Percentiles rank a stretch among this genome's conserved stretches.
These are phyloP conservation scores for Euplexia lucipara DNA, from an alignment of 2,888 invertebrate species.

Conservation along the genomic window DNA sequence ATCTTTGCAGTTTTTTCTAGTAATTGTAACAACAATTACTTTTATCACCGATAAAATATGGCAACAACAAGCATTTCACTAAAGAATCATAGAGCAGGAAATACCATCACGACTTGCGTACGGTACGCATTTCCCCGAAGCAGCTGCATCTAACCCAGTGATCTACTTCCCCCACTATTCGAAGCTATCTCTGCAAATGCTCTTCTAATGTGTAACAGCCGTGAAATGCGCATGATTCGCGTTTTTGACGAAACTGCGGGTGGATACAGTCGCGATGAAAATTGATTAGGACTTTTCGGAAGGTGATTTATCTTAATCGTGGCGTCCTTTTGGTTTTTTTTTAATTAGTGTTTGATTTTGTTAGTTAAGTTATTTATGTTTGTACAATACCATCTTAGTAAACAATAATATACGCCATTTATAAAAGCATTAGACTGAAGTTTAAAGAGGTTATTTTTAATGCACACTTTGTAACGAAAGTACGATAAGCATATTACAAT, in stretches of 20 bases:
- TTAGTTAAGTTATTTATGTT: too few species aligned
- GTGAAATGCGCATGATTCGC: constrained; percentile 75
- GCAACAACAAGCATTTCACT: constrained; percentile 10
- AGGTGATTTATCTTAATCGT: neutral
- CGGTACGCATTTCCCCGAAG: constrained; percentile 66
- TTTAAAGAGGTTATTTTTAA: too few species aligned
- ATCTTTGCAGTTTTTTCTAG: neutral
- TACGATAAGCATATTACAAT: too few species aligned
- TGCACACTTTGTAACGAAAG: too few species aligned
- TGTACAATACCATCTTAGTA: too few species aligned
- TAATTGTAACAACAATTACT: neutral
- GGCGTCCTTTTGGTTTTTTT: neutral
- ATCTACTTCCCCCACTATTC: constrained; percentile 70
- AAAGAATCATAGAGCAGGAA: constrained; percentile 49
- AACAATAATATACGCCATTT: too few species aligned
- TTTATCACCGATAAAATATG: constrained; percentile 8
- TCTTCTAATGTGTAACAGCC: constrained; percentile 68
- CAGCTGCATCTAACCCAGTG: constrained; percentile 75
- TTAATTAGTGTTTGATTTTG: too few species aligned
- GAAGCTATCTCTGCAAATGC: constrained; percentile 61
- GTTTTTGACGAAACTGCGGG: constrained; percentile 61
- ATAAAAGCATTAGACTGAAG: too few species aligned
- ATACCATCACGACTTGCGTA: constrained; percentile 41
- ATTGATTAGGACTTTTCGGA: constrained; percentile 22
- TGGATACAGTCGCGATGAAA: constrained; percentile 55